Percentiles rank a stretch among this genome's conserved stretches.
Conservation (phyloP, 2,797 vertebrate genomes). For the Bothrops alternatus region DNA sequence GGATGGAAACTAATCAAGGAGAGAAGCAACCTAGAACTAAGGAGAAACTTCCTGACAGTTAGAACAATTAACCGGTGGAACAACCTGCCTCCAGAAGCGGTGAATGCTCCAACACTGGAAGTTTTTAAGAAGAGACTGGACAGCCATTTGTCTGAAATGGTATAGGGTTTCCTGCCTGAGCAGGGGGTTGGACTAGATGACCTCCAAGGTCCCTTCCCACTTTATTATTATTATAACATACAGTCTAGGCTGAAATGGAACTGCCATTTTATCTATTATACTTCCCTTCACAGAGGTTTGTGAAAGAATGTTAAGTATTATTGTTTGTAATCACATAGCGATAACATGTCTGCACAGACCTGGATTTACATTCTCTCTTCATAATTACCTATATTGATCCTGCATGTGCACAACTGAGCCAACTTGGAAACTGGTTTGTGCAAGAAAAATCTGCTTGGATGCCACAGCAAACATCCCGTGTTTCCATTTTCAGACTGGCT, state of each 20-base stretch:
- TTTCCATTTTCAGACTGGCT: not conserved
- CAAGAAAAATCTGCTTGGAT: not conserved
- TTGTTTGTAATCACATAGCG: not conserved
- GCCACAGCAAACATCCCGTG: not conserved
- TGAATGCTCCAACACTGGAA: too few species aligned
- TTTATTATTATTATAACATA: too few species aligned
- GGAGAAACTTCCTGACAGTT: too few species aligned
- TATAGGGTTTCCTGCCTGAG: too few species aligned
- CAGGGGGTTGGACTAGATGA: too few species aligned
- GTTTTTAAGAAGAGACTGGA: too few species aligned
- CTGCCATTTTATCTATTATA: not conserved
- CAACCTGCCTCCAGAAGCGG: too few species aligned
- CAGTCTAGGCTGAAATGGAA: not conserved
- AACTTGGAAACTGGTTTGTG: not conserved
- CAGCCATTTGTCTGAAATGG: too few species aligned
- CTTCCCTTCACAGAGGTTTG: not conserved
- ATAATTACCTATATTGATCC: not conserved
- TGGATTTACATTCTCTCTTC: not conserved
- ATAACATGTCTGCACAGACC: not conserved
- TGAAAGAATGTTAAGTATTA: not conserved
- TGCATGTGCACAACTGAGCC: not conserved
- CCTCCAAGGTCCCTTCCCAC: too few species aligned
- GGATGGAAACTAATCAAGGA: too few species aligned
- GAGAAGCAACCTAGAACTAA: too few species aligned
- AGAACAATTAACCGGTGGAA: too few species aligned